Evolutionary conservation across 2,797 vertebrate genomes (phyloP), one percentile per base, ranked within the genome.

Genomic region (Lutjanus argentimaculatus): DNA sequence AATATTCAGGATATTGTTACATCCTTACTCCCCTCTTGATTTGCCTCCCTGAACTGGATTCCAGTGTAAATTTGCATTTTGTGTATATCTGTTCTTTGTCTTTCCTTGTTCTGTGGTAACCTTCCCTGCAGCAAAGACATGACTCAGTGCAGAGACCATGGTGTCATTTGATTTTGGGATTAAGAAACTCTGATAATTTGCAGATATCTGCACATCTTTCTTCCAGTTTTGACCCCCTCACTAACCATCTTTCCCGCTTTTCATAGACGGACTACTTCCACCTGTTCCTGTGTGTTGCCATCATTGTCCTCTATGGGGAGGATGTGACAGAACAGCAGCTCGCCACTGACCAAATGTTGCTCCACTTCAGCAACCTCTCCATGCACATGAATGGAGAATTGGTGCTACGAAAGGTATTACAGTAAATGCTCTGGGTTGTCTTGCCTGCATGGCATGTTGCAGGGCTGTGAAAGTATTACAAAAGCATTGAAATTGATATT

Each of bases 361-460:
- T 99, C 76, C 98, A 99, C 92, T 99, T 99, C 55, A 95, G 97
- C 89, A 99, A 99, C 95, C 95, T 99, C 86, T 98, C 99, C 86
- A 99, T 99, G 98, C 99, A 99, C 95, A 99, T 99, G 98, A 99
- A 97, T 0, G 98, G 98, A 74, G 98, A 99, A 52, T 96, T 99
- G 58, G 98, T 99, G 52, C 97, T 99, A 83, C 96, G 97, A 88
- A 99, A 99, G 98, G 99, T 99, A 85, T 49, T 6, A 25, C 48
- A n/a, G 14, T 2, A 43, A 63, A 21, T 1, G 2, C 56, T n/a
- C 61, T 46, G 7, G 7, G 1, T 36, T 55, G 69, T 59, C 14
- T 14, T 63, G 7, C 40, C 9, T 53, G 25, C 43, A 9, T 17
- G 15, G 14, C 69, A 13, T 6, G 6, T 36, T 4, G 30, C 30